Evolutionary conservation across 2,113 vertebrate genomes (phyloP), one percentile per base, ranked within the genome.

Genomic region (Triplophysa siluroides): DNA sequence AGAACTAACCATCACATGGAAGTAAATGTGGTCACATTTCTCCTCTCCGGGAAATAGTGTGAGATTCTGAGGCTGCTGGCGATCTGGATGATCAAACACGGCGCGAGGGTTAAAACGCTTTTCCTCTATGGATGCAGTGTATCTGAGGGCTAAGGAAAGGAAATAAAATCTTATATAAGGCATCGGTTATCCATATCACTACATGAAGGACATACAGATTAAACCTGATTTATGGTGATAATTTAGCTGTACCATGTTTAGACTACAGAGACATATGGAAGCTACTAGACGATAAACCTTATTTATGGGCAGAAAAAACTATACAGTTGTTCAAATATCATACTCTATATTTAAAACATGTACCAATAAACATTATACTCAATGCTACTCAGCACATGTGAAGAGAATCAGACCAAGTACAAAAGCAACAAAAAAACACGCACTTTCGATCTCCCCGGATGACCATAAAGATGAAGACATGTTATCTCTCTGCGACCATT

Each of bases 1-100:
- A 75, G 18, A n/a, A 75, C 96, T 92, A 86, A 99, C 97, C 94
- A 98, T 87, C 45, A 99, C 95, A 0, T 99, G 96, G 88, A 99
- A 98, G 85, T 83, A 94, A 74, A 98, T 90, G 72, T 86, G 92
- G 19, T 96, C 89, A 3, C 97, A 99, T 33, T 56, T 88, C 74
- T 95, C 92, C 54, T 89, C 87, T 47, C 92, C 87, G 0, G 94
- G 90, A 0, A 82, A 84, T 10, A 98, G 87, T 18, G 81, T 88
- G 78, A 92, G 86, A 13, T 85, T 92, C 67, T 93, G 89, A 78
- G 92, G 91, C 0, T 90, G 87, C 24, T 86, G 84, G 19, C 90
- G 86, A 52, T 92, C 94, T 0, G 90, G 91, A 60, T 94, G 92
- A 0, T 99, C 97, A 89, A 99, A 89, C 38, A 96, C 83, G 0